A percentile compares a stretch with the other conserved stretches of the same genome.
Evolutionary conservation across 1,140 invertebrate species (phyloP).

Genomic region (Brachionus koreanus): DNA sequence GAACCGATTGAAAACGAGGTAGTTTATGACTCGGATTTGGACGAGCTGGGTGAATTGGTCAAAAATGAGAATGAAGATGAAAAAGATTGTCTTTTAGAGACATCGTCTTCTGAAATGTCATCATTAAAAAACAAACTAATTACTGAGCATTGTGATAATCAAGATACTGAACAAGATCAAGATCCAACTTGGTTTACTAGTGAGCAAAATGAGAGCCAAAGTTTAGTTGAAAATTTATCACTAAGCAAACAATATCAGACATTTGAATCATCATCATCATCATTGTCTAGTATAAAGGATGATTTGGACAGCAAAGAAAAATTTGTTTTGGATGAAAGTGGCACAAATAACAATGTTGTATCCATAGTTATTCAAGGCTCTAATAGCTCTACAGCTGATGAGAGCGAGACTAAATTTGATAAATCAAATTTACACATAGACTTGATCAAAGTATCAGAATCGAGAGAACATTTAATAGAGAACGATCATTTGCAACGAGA

Average conservation of each 20-base stretch:
- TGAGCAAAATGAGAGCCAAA: background rate
- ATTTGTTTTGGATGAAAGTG: background rate
- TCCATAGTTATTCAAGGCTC: background rate
- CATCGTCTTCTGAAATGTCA: background rate
- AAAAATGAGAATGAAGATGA: background rate
- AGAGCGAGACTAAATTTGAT: background rate
- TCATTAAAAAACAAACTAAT: background rate
- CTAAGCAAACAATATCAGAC: conserved; percentile 33
- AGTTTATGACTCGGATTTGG: background rate
- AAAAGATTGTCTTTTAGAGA: background rate
- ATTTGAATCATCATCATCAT: conserved; percentile 35
- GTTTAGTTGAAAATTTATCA: background rate
- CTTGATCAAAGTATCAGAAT: conserved; percentile 14
- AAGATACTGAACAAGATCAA: background rate
- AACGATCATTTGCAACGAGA: conserved; percentile 18
- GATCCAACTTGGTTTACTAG: background rate
- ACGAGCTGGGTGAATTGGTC: background rate
- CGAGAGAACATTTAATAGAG: conserved; percentile 14
- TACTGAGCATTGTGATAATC: background rate
- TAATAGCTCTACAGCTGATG: background rate
- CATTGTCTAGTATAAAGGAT: background rate
- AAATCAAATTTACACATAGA: background rate
- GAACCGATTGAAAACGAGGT: background rate
- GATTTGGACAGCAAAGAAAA: background rate
- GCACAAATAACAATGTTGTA: background rate